These are phyloP conservation scores for Actinostola sp. DNA, from an alignment of 92 coral and sea anemone genomes.

Conservation along the genomic window DNA sequence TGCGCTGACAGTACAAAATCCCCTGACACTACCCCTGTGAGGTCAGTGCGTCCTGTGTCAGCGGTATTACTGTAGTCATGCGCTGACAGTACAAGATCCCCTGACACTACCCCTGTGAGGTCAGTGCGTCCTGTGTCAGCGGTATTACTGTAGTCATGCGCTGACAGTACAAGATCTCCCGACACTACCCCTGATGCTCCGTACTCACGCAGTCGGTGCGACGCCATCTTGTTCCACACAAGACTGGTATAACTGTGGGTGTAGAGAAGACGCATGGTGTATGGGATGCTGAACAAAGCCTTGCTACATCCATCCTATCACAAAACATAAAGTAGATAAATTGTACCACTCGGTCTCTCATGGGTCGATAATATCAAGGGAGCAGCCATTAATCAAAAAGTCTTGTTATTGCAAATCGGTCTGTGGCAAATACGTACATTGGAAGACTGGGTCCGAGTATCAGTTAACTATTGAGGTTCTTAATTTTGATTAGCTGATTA, in stretches of 20 bases:
- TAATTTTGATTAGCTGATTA: too few relatives aligned
- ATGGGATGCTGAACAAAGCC: constrained; percentile 79
- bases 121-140: neutral
- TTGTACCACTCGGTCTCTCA: too few relatives aligned
- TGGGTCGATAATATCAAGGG: too few relatives aligned
- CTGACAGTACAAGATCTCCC: constrained; percentile 81
- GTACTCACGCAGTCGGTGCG: constrained; percentile 54
- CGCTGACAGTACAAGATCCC: constrained; percentile 80
- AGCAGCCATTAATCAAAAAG: too few relatives aligned
- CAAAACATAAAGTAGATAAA: neutral
- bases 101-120: constrained; percentile 4
- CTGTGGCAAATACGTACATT: too few relatives aligned
- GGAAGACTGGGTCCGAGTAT: too few relatives aligned
- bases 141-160: constrained; percentile 12
- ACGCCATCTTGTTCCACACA: constrained; percentile 77
- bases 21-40: neutral
- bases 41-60: neutral
- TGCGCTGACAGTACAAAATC: constrained; percentile 72
- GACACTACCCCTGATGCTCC: constrained; percentile 35
- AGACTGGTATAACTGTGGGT: constrained; percentile 83
- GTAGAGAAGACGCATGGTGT: constrained; percentile 76
- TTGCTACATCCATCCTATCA: constrained; percentile 79
- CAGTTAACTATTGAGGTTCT: too few relatives aligned
- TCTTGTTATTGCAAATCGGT: too few relatives aligned
- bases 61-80: constrained; percentile 11